These are phyloP conservation scores for Astyanax mexicanus DNA, from an alignment of 2,797 vertebrate genomes.

Conservation along the genomic window DNA sequence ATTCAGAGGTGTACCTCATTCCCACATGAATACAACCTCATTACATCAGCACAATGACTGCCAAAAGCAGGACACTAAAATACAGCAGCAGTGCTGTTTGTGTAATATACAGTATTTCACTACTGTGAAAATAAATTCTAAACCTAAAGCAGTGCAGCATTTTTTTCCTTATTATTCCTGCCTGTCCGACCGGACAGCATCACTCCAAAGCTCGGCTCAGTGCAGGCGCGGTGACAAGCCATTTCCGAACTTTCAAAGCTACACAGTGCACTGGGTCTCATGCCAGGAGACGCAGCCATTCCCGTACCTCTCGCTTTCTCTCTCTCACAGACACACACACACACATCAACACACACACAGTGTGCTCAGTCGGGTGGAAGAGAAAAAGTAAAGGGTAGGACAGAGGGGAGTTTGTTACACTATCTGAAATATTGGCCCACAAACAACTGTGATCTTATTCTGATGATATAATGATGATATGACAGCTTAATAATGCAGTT, in stretches of 20 bases:
- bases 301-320: constrained; percentile 1
- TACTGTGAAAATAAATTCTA: too few species aligned
- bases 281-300: constrained; percentile 8
- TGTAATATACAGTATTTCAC: too few species aligned
- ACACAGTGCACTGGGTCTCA: background rate
- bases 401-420: background rate
- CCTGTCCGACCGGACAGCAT: background rate
- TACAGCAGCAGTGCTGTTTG: too few species aligned
- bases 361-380: constrained; percentile 49
- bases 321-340: background rate
- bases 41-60: background rate
- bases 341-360: background rate
- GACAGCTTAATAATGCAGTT: too few species aligned
- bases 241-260: constrained; percentile 19
- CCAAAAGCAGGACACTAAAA: too few species aligned
- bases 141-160: too few species aligned
- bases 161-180: background rate
- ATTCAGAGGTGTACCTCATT: background rate
- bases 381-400: background rate
- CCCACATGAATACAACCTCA: background rate
- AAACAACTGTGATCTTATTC: too few species aligned
- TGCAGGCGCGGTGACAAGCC: constrained; percentile 2
- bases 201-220: background rate
- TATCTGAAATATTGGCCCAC: too few species aligned
- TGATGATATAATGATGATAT: too few species aligned